Evolutionary conservation across 2,888 invertebrate genomes (phyloP), one percentile per base, ranked within the genome.

Genomic region (Morpho achilles): DNA sequence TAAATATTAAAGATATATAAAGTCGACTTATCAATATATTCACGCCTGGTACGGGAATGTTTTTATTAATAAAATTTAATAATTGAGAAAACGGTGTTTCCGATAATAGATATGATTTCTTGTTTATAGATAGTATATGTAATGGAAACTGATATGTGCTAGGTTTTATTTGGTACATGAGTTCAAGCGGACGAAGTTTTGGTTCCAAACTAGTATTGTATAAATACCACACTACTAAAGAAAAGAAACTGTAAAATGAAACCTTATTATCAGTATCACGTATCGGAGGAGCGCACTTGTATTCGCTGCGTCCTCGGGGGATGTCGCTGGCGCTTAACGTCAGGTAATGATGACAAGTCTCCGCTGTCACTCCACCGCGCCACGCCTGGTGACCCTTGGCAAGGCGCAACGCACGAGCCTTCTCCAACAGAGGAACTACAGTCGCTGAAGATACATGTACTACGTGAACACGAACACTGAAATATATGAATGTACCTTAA

Each of bases 321-420:
- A 95, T 91, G 56, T 93, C 85, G 67, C 94, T 94, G 0, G 95
- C 91, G 48, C 87, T 84, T 41, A 95, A 80, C 0, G 91, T 87
- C 39, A 95, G 81, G 75, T 95, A 95, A 75, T 95, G 95, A 67
- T 94, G 93, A 73, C 95, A 95, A 1, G 95, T 95, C 78, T 95
- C 95, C 0, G 93, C 94, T 0, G 94, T 94, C 59, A 95, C 81
- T 0, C 91, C 92, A 0, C 86, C 90, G 5, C 92, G 92, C 71
- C 87, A 89, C 0, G 73, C 79, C 32, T 70, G 72, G 67, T 93
- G 91, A 52, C 95, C 95, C 64, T 57, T 82, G 71, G 56, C 84
- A 74, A 58, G 80, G 77, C 72, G 82, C 63, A 56, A 68, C 61
- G 70, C 68, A 54, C 93, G 92, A 1, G 92, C 92, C 52, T 88